A percentile compares a stretch with the other conserved stretches of the same genome.
phyloP scores from a whole-genome alignment of 2,797 vertebrate species.

The Leptoclinus maculatus region DNA sequence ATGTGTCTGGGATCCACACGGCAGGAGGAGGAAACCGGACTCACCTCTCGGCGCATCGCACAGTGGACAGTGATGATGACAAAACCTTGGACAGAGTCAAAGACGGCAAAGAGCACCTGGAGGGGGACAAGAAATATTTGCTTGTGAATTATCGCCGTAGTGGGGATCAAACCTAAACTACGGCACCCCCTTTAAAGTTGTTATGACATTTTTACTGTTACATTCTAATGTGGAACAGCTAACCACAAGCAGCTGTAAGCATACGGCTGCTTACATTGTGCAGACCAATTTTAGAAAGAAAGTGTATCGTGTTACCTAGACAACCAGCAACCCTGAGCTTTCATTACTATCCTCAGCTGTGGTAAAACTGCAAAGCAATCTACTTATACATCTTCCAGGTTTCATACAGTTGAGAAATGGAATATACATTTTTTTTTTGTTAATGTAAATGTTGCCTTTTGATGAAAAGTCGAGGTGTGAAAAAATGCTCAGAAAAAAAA shows the following conservation, averaged over 20 bases:
- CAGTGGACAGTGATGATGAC: constrained; percentile 98
- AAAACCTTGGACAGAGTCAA: constrained; percentile 97
- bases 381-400: background rate
- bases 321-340: background rate
- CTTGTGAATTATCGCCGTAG: background rate
- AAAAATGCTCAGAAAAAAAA: background rate
- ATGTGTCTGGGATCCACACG: background rate
- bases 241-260: background rate
- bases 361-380: background rate
- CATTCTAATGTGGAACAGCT: background rate
- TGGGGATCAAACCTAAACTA: background rate
- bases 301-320: background rate
- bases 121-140: constrained; percentile 67
- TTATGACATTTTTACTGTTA: background rate
- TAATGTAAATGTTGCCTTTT: background rate
- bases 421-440: background rate
- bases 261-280: background rate
- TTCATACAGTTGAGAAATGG: background rate
- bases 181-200: background rate
- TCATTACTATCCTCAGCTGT: background rate
- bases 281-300: background rate
- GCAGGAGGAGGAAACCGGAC: constrained; percentile 33
- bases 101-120: constrained; percentile 97
- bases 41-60: constrained; percentile 96
- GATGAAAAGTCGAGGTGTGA: background rate